Conservation (phyloP, 2,888 invertebrate species). For the Drosophila setosimentum region DNA sequence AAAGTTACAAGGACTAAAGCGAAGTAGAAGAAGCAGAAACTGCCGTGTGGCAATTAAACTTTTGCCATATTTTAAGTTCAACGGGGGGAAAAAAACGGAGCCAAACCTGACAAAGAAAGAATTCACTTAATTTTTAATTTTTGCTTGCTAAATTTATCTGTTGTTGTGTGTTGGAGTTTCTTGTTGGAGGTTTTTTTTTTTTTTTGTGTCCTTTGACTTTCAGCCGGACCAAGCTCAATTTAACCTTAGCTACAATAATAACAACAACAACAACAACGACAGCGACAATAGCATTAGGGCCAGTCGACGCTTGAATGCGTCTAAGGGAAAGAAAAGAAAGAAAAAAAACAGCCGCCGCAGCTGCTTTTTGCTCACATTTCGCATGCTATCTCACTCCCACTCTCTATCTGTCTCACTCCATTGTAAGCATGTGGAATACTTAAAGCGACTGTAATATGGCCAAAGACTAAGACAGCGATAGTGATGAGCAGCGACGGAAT, state of each 20-base stretch:
- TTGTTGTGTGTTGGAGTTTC: conserved; percentile 8
- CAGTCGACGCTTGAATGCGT: conserved; percentile 55
- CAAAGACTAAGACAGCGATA: conserved; percentile 1
- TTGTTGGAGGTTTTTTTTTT: conserved; percentile 19
- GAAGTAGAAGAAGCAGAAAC: neutral
- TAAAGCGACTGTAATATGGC: neutral
- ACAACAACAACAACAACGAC: conserved; percentile 15
- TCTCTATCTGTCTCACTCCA: neutral
- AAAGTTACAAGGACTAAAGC: neutral
- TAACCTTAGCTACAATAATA: conserved; percentile 59
- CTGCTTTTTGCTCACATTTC: conserved; percentile 19
- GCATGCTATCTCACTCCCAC: neutral
- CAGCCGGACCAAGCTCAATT: conserved; percentile 66
- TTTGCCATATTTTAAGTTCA: conserved; percentile 51
- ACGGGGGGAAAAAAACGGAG: conserved; percentile 6
- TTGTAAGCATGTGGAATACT: conserved; percentile 5
- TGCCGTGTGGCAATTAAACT: conserved; percentile 57
- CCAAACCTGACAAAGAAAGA: conserved; percentile 18
- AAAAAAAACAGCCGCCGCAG: conserved; percentile 30
- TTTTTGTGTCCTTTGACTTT: conserved; percentile 51
- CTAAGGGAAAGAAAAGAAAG: conserved; percentile 4
- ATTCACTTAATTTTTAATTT: conserved; percentile 75
- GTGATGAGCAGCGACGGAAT: neutral
- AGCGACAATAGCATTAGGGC: conserved; percentile 2
- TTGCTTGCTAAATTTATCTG: conserved; percentile 31